A percentile compares a stretch with the other conserved stretches of the same genome.
phyloP scores from a whole-genome alignment of 2,113 vertebrate genomes.

The Atrichornis clamosus region DNA sequence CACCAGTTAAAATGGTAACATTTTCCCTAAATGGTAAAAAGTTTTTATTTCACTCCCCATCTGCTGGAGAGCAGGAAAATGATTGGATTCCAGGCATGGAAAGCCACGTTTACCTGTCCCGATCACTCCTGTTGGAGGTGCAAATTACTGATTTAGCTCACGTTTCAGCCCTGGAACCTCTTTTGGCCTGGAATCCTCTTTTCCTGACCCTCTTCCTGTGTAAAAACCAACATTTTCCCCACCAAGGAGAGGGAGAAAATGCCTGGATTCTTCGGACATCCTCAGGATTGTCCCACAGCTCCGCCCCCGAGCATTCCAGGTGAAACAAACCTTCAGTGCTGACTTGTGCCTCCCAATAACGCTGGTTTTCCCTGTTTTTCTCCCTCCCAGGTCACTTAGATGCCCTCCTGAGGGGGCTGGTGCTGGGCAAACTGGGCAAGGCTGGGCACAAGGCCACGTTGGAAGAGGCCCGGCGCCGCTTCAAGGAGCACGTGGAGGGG shows the following conservation, averaged over 20 bases:
- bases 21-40: background rate
- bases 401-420: constrained; percentile 89
- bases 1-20: background rate
- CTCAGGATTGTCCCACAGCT: background rate
- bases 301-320: background rate
- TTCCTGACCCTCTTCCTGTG: background rate
- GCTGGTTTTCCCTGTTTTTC: too few relatives aligned
- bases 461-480: constrained; percentile 93
- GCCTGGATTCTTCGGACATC: background rate
- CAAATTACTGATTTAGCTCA: background rate
- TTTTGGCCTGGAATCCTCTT: background rate
- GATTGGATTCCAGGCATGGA: background rate
- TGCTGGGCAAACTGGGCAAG: constrained; percentile 94
- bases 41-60: background rate
- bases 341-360: background rate
- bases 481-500: constrained; percentile 94
- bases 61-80: background rate
- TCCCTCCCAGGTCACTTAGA: constrained; percentile 85
- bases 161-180: background rate
- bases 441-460: constrained; percentile 93
- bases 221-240: background rate
- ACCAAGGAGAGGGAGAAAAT: background rate
- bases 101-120: background rate
- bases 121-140: background rate
- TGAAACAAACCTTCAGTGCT: background rate